Conservation (phyloP, 2,888 invertebrate genomes). For the Scrobipalpa atriplicella region DNA sequence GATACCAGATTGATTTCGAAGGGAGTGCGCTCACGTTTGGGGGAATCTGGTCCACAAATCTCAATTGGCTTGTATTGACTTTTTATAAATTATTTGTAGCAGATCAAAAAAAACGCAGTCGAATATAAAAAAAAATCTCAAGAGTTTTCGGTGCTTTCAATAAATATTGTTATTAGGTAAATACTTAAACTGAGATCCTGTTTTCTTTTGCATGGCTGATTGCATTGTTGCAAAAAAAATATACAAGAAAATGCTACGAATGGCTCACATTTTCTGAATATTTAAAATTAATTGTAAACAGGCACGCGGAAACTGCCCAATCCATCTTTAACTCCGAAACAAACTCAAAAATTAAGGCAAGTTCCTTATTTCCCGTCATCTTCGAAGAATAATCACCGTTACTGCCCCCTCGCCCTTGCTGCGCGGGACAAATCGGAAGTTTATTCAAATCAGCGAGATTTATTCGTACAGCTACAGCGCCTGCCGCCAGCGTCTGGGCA, state of each 20-base stretch:
- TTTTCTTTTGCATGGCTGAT: too few species aligned
- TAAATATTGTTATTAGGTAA: too few species aligned
- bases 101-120: too few species aligned
- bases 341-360: constrained; percentile 6
- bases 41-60: neutral
- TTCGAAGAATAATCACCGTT: constrained; percentile 49
- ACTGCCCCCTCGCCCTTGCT: constrained; percentile 34
- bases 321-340: neutral
- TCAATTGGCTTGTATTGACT: neutral
- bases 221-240: too few species aligned
- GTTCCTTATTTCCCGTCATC: neutral
- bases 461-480: constrained; percentile 51
- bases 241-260: too few species aligned
- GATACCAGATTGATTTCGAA: constrained; percentile 21
- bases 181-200: too few species aligned
- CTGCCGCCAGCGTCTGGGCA: constrained; percentile 48
- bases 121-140: too few species aligned
- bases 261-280: too few species aligned
- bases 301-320: too few species aligned
- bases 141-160: too few species aligned
- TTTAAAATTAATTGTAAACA: too few species aligned
- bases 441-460: constrained; percentile 69
- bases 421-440: constrained; percentile 64
- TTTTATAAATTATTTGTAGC: neutral
- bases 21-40: constrained; percentile 9